Conservation (phyloP, 1,140 invertebrate species). For the Ylistrum balloti region DNA sequence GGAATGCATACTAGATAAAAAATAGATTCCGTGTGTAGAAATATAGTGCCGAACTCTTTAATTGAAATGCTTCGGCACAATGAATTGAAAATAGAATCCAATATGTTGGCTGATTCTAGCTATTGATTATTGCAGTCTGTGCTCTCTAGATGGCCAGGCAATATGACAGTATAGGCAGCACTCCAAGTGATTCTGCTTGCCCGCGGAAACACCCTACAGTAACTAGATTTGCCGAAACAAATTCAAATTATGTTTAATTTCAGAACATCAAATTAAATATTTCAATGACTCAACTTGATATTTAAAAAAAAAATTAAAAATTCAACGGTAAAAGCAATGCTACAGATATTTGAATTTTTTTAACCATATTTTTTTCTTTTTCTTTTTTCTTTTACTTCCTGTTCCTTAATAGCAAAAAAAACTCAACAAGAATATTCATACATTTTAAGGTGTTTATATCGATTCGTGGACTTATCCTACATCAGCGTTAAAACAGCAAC, state of each 20-base stretch:
- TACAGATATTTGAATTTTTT: too few species aligned
- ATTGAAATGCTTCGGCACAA: constrained; percentile 21
- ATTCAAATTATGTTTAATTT: background rate
- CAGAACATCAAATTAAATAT: background rate
- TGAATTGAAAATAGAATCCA: constrained; percentile 31
- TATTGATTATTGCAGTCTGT: background rate
- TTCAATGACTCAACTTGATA: too few species aligned
- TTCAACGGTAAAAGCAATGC: too few species aligned
- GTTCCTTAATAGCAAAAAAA: too few species aligned
- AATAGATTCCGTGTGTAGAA: background rate
- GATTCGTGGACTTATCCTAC: too few species aligned
- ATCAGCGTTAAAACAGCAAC: too few species aligned
- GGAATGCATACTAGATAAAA: background rate
- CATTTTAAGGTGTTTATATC: too few species aligned
- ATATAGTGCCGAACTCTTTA: background rate
- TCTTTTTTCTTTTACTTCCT: too few species aligned
- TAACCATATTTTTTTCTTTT: too few species aligned
- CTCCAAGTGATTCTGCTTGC: background rate
- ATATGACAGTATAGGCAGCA: background rate
- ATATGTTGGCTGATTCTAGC: background rate
- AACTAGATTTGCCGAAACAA: background rate
- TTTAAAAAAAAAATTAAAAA: too few species aligned
- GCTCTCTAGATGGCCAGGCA: background rate
- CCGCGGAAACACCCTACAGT: background rate
- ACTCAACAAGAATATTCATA: too few species aligned